These are phyloP conservation scores for Anorthoa munda DNA, from an alignment of 2,888 invertebrate genomes.

Conservation along the genomic window DNA sequence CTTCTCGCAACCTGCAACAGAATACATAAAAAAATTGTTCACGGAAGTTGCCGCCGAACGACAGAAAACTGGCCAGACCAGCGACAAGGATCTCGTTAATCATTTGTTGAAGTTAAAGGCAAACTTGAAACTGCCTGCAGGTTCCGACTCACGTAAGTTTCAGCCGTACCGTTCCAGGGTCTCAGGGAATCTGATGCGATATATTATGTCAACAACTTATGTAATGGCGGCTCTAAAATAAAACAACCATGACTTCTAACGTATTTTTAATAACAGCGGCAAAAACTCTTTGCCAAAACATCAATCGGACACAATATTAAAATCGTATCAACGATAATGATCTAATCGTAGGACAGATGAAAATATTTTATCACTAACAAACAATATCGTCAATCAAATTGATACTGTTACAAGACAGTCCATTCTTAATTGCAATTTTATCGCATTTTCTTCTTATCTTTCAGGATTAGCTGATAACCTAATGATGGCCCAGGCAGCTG, in stretches of 20 bases:
- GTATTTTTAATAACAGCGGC: neutral
- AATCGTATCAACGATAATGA: neutral
- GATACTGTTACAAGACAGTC: neutral
- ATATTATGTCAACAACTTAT: neutral
- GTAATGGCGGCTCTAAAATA: neutral
- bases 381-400: neutral
- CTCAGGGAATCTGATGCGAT: neutral
- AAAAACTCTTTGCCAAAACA: neutral
- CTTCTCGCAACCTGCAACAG: conserved; percentile 79
- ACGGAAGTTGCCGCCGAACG: conserved; percentile 77
- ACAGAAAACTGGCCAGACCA: conserved; percentile 65
- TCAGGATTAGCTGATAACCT: conserved; percentile 80
- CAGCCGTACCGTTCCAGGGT: too few species aligned
- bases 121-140: conserved; percentile 79
- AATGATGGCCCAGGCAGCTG: conserved; percentile 83
- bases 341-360: conserved; percentile 5
- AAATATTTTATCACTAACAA: conserved; percentile 3
- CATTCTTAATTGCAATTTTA: neutral
- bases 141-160: conserved; percentile 72
- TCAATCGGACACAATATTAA: neutral
- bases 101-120: conserved; percentile 80
- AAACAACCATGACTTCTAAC: neutral
- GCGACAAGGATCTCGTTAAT: conserved; percentile 80
- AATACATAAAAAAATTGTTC: conserved; percentile 80
- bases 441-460: conserved; percentile 44